Conservation (phyloP, 2,888 invertebrate genomes). For the Clistopyga incitator region DNA sequence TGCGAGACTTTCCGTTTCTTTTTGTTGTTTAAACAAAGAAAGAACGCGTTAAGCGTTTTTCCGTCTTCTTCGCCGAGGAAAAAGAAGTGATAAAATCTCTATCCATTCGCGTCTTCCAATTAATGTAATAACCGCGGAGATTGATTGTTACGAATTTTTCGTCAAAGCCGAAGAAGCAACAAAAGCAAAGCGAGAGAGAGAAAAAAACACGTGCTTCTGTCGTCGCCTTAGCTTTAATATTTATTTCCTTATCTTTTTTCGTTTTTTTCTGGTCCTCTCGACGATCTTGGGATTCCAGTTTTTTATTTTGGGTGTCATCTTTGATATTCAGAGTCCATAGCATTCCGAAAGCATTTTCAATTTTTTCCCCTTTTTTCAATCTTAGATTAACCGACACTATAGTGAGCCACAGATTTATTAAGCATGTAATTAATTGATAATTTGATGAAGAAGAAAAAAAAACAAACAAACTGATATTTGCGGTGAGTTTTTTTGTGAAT, state of each 20-base stretch:
- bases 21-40: neutral
- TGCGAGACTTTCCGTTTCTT: neutral
- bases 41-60: slow-evolving; percentile 2
- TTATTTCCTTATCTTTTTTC: slow-evolving; percentile 51
- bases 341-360: slow-evolving; percentile 59
- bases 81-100: slow-evolving; percentile 61
- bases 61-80: slow-evolving; percentile 2
- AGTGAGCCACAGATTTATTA: slow-evolving; percentile 26
- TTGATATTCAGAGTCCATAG: slow-evolving; percentile 44
- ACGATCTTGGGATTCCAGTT: slow-evolving; percentile 35
- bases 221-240: slow-evolving; percentile 62
- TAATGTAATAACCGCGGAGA: slow-evolving; percentile 56
- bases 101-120: slow-evolving; percentile 76
- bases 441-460: slow-evolving; percentile 53
- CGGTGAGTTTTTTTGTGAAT: slow-evolving; percentile 32
- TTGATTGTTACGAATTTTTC: slow-evolving; percentile 47
- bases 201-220: slow-evolving; percentile 44
- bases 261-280: slow-evolving; percentile 17
- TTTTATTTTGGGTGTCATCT: slow-evolving; percentile 33
- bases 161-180: slow-evolving; percentile 9
- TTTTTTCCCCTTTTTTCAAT: neutral
- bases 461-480: slow-evolving; percentile 34
- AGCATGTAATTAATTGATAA: slow-evolving; percentile 37
- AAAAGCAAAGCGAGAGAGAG: neutral
- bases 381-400: slow-evolving; percentile 33